Base-by-base conservation (phyloP, 2,888 invertebrate genomes). In the Acronicta leporina region DNA sequence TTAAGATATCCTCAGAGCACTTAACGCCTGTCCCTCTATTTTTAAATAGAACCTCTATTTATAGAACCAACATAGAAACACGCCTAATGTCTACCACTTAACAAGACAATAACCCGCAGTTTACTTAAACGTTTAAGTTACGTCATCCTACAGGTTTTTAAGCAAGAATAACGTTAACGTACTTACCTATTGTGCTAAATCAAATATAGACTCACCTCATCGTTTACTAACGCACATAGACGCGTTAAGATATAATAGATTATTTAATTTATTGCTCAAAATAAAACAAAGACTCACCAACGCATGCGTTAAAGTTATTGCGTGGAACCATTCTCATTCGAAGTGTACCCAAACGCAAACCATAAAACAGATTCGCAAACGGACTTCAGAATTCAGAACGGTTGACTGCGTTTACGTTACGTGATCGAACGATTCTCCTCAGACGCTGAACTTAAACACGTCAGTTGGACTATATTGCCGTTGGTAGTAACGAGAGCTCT, bases 41-140 rank as follows among this genome's bases (percentile, higher is more conserved):
- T 68, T 60, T 46, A 75, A 77, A 77, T 79, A 72, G 55, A 78
- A 59, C 27, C 20, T 55, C 63, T 71, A 79, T 75, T 77, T 67
- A 71, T 74, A 80, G 73, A 60, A 45, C 7, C 11, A 14, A 60
- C 58, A 50, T 63, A 73, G 43, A 66, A 46, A 75, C 64, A 47
- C 35, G n/a, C 20, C 68, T 50, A 46, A 68, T 67, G 53, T 43
- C 15, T 62, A 15, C 27, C 40, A 27, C 54, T 57, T 56, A 52
- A 59, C 40, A 61, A 65, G 50, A 73, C 61, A 65, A 59, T 72
- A 68, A 76, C 77, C 60, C 73, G 58, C 47, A 61, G 68, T 68
- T 60, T 57, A 75, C 75, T 49, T 48, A 15, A 10, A 35, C 69
- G 73, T 76, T 73, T 53, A 47, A 45, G 63, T 76, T 76, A 68